phyloP scores from a whole-genome alignment of 2,113 vertebrate genomes.

The Phaethornis superciliosus region DNA sequence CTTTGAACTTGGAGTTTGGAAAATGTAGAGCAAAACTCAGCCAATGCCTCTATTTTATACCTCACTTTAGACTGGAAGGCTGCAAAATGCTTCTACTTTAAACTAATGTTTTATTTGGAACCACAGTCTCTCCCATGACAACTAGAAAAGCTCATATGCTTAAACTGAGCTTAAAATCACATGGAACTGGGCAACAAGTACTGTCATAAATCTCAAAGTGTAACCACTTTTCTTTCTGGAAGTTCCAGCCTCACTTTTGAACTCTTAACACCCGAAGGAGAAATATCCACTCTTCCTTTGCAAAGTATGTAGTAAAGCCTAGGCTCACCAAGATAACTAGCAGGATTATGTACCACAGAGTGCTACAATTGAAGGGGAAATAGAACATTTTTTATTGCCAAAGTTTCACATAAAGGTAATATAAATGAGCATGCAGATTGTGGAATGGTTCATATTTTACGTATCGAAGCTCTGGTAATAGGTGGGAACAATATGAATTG shows the following conservation, averaged over 20 bases:
- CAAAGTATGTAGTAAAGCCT: neutral
- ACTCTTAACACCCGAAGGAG: neutral
- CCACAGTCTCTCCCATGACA: neutral
- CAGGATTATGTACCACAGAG: neutral
- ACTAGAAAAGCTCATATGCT: neutral
- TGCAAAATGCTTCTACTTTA: neutral
- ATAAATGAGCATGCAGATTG: slow-evolving; percentile 69
- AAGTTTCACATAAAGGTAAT: slow-evolving; percentile 62
- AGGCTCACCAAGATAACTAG: neutral
- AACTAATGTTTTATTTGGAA: neutral
- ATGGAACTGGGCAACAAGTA: neutral
- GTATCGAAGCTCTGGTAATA: slow-evolving; percentile 54
- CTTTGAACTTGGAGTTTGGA: neutral
- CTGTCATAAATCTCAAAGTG: neutral
- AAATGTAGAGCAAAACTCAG: neutral
- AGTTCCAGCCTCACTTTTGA: neutral
- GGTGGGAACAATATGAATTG: slow-evolving; percentile 70
- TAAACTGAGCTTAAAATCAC: neutral
- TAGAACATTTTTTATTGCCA: slow-evolving; percentile 70
- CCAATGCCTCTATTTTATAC: neutral
- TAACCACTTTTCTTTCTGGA: neutral
- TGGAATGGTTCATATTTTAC: slow-evolving; percentile 73
- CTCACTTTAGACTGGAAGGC: neutral
- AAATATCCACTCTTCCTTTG: neutral
- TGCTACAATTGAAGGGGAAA: slow-evolving; percentile 55